phyloP scores from a whole-genome alignment of 2,888 invertebrate genomes.

The Dinocampus coccinellae region DNA sequence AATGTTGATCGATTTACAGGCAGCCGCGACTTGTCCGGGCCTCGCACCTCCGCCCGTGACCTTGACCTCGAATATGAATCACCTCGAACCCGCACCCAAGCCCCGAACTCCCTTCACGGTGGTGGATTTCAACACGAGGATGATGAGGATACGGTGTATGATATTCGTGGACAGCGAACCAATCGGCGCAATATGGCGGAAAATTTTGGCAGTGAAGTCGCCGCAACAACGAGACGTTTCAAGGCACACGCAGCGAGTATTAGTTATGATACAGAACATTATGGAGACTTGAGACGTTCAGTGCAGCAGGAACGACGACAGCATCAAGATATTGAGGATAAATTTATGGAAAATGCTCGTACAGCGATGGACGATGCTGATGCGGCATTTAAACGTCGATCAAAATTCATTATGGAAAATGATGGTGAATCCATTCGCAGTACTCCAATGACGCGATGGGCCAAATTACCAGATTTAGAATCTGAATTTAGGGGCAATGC shows the following conservation, averaged over 20 bases:
- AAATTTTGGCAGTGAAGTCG: slow-evolving; percentile 69
- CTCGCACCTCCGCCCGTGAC: slow-evolving; percentile 62
- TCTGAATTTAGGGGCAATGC: slow-evolving; percentile 70
- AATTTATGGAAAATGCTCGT: slow-evolving; percentile 48
- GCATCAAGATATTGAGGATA: slow-evolving; percentile 48
- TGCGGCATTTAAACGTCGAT: slow-evolving; percentile 70
- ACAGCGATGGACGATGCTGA: slow-evolving; percentile 72
- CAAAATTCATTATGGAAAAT: slow-evolving; percentile 60
- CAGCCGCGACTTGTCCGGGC: slow-evolving; percentile 63
- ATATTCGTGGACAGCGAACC: slow-evolving; percentile 72
- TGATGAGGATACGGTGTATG: slow-evolving; percentile 75
- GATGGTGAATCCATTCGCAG: slow-evolving; percentile 71
- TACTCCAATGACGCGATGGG: slow-evolving; percentile 76
- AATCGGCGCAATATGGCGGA: slow-evolving; percentile 67
- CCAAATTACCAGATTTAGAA: slow-evolving; percentile 71
- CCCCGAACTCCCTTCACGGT: slow-evolving; percentile 46
- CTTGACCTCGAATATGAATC: slow-evolving; percentile 63
- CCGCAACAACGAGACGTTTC: slow-evolving; percentile 70
- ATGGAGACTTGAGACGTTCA: slow-evolving; percentile 45
- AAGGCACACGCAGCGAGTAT: slow-evolving; percentile 72
- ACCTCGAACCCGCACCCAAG: slow-evolving; percentile 54
- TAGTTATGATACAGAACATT: slow-evolving; percentile 76
- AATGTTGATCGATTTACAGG: slow-evolving; percentile 58
- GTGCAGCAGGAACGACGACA: not conserved
- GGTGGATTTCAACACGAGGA: slow-evolving; percentile 45